Conservation (phyloP, 2,113 vertebrate species). For the Burhinus oedicnemus region DNA sequence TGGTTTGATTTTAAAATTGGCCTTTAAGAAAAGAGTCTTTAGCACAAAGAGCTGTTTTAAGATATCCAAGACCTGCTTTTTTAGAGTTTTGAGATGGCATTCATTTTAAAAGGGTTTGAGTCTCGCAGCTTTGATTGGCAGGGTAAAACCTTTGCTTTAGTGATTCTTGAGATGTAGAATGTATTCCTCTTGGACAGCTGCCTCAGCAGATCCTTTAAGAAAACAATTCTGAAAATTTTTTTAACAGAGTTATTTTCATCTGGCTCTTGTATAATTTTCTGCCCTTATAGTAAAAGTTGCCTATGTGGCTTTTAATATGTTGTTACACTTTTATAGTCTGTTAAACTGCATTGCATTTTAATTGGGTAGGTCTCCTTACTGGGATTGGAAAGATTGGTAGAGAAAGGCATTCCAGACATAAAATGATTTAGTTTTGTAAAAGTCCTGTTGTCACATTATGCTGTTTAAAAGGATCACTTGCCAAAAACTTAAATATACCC, state of each 20-base stretch:
- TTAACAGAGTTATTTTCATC: neutral
- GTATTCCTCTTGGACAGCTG: neutral
- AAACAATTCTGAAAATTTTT: neutral
- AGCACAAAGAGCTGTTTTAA: neutral
- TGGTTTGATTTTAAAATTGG: neutral
- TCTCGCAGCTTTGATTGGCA: neutral
- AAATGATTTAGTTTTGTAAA: neutral
- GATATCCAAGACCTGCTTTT: neutral
- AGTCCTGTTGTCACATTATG: neutral
- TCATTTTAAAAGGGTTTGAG: neutral
- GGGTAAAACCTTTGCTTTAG: neutral
- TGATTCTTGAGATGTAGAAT: neutral
- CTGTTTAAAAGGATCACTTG: neutral
- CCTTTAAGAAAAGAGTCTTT: neutral
- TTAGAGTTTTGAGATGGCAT: neutral
- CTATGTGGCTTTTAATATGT: neutral
- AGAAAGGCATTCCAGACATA: neutral
- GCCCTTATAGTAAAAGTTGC: neutral
- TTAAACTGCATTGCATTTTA: neutral
- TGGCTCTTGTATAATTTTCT: neutral
- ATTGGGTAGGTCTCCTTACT: neutral
- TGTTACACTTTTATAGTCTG: neutral
- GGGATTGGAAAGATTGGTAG: neutral
- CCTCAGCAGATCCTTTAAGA: neutral
- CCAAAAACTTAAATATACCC: neutral